Conservation (phyloP, 37 sponge, comb jelly and placozoan species). For the Amphimedon queenslandica region DNA sequence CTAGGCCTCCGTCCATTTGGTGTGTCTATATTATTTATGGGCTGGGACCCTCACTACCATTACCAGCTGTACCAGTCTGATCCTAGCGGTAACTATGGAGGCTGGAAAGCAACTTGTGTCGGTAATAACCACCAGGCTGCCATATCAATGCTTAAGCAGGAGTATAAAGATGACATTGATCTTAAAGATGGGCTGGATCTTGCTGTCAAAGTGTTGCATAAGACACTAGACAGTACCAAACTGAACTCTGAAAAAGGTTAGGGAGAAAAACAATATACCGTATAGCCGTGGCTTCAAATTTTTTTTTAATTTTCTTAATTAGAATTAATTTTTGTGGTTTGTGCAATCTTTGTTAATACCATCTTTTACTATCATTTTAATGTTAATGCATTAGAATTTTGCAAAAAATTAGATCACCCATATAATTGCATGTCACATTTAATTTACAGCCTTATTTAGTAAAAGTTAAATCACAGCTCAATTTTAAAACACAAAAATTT, state of each 20-base stretch:
- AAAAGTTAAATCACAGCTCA: too few species aligned
- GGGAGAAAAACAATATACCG: background rate
- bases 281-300: background rate
- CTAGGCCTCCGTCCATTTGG: constrained; percentile 92
- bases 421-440: too few species aligned
- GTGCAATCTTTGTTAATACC: background rate
- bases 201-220: constrained; percentile 91
- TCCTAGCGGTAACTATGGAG: constrained; percentile 98
- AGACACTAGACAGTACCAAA: constrained; percentile 93
- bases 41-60: constrained; percentile 94
- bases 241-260: constrained; percentile 79
- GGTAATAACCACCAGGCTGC: constrained; percentile 96
- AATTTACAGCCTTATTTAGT: too few species aligned
- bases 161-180: constrained; percentile 82
- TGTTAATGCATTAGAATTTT: too few species aligned
- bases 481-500: too few species aligned
- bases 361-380: too few species aligned
- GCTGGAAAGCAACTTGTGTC: constrained; percentile 99
- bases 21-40: constrained; percentile 97
- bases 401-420: too few species aligned
- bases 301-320: background rate
- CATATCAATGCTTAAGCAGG: constrained; percentile 94
- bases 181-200: constrained; percentile 87
- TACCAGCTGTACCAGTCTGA: constrained; percentile 98
- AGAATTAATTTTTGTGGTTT: too few species aligned